A percentile compares a stretch with the other conserved stretches of the same genome.
Conservation (phyloP, 2,888 invertebrate species). For the Tetragonisca angustula region DNA sequence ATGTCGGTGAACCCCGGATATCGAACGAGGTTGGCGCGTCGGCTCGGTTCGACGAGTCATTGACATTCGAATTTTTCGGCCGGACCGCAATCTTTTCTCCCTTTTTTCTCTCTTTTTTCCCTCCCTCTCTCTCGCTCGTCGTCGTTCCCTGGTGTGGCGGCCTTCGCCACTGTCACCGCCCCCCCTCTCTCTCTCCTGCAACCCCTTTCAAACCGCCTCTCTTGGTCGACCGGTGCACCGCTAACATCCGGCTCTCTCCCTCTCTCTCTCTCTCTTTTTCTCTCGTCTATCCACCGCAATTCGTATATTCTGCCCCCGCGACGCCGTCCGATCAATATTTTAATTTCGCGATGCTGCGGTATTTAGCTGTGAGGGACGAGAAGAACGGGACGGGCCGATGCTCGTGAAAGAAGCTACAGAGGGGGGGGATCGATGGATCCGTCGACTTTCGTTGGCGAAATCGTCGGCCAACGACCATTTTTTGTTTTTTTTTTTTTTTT, state of each 20-base stretch:
- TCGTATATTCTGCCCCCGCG: slow-evolving; percentile 58
- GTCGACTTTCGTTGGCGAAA: slow-evolving; percentile 35
- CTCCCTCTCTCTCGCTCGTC: slow-evolving; percentile 16
- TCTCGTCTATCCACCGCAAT: slow-evolving; percentile 11
- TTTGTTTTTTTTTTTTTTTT: neutral
- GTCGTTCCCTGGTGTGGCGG: slow-evolving; percentile 7
- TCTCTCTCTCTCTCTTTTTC: slow-evolving; percentile 9
- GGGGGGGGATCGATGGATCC: slow-evolving; percentile 51
- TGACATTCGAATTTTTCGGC: slow-evolving; percentile 64
- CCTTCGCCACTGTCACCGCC: neutral
- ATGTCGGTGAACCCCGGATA: slow-evolving; percentile 52
- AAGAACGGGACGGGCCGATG: slow-evolving; percentile 70
- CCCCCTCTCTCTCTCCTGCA: too few species aligned
- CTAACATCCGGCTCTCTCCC: neutral
- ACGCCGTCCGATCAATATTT: slow-evolving; percentile 83
- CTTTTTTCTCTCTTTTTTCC: slow-evolving; percentile 34
- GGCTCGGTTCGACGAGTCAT: slow-evolving; percentile 61
- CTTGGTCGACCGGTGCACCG: neutral
- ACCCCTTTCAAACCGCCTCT: slow-evolving; percentile 8
- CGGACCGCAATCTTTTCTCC: slow-evolving; percentile 57
- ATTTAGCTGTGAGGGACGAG: slow-evolving; percentile 77
- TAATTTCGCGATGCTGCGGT: slow-evolving; percentile 84
- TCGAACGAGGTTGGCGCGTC: slow-evolving; percentile 53
- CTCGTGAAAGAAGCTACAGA: slow-evolving; percentile 58
- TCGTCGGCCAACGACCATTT: slow-evolving; percentile 34